Evolutionary conservation across 2,113 vertebrate species (phyloP).

Genomic region (Haplochromis burtoni): DNA sequence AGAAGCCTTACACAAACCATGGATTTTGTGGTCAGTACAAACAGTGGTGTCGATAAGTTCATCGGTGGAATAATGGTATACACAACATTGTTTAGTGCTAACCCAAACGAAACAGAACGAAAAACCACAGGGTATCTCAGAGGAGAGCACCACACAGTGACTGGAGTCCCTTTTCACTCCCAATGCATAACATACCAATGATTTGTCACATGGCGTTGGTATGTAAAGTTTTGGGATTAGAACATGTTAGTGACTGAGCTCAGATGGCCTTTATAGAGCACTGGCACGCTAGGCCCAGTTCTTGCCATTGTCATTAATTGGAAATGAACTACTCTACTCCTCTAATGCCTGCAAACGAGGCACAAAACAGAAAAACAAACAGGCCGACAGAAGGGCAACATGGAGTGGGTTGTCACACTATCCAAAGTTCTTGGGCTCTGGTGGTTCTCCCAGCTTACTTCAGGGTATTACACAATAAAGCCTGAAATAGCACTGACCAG

Average conservation of each 20-base stretch:
- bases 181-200: no score
- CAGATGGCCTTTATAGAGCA: no score
- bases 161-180: no score
- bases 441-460: rapidly evolving
- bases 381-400: rapidly evolving
- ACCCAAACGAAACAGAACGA: no score
- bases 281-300: no score
- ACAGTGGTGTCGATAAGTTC: rapidly evolving
- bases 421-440: rapidly evolving
- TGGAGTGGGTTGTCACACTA: no score
- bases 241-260: no score
- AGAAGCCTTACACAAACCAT: background rate
- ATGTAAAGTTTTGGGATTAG: no score
- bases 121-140: no score
- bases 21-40: rapidly evolving
- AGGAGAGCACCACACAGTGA: no score
- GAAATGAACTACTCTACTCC: rapidly evolving
- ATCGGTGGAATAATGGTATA: rapidly evolving
- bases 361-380: background rate
- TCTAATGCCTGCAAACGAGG: no score
- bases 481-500: background rate
- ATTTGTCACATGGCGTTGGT: no score
- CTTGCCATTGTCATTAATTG: rapidly evolving
- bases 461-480: rapidly evolving
- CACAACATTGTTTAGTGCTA: rapidly evolving